phyloP scores from a whole-genome alignment of 2,888 invertebrate species.

The Tinea semifulvella region DNA sequence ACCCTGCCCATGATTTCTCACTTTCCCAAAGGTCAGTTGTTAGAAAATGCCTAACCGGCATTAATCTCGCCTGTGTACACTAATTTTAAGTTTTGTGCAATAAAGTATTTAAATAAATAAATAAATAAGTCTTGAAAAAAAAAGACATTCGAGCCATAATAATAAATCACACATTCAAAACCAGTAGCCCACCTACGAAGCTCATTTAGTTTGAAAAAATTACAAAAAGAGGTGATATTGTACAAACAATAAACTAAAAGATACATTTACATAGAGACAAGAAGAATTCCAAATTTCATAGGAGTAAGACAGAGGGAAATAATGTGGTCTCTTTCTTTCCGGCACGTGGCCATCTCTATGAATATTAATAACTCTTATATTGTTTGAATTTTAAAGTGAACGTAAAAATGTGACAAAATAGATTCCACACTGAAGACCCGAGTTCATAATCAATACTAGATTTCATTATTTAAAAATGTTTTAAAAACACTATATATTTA shows the following conservation, averaged over 20 bases:
- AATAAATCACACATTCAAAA: not conserved
- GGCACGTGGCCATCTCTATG: slow-evolving; percentile 38
- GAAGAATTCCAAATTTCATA: not conserved
- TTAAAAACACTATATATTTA: too few relatives aligned
- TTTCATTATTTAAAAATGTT: too few relatives aligned
- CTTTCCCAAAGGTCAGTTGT: too few relatives aligned
- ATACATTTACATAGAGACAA: not conserved
- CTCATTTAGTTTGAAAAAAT: not conserved
- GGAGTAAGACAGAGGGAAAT: slow-evolving; percentile 16
- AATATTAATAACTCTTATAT: slow-evolving; percentile 42
- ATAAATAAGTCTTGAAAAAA: too few relatives aligned
- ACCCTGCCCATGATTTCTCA: too few relatives aligned
- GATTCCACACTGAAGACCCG: not conserved
- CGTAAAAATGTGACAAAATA: not conserved
- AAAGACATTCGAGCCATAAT: not conserved
- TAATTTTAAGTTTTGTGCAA: too few relatives aligned
- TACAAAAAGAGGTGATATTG: not conserved
- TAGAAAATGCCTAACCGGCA: too few relatives aligned
- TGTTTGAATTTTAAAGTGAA: too few relatives aligned
- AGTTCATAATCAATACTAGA: not conserved
- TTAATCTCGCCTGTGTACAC: too few relatives aligned
- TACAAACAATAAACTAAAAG: slow-evolving; percentile 5
- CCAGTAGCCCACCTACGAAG: slow-evolving; percentile 4
- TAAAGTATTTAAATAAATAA: too few relatives aligned
- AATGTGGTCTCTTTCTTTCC: slow-evolving; percentile 24